Evolutionary conservation across 2,888 invertebrate species (phyloP).

Genomic region (Lordiphosa andalusiaca): DNA sequence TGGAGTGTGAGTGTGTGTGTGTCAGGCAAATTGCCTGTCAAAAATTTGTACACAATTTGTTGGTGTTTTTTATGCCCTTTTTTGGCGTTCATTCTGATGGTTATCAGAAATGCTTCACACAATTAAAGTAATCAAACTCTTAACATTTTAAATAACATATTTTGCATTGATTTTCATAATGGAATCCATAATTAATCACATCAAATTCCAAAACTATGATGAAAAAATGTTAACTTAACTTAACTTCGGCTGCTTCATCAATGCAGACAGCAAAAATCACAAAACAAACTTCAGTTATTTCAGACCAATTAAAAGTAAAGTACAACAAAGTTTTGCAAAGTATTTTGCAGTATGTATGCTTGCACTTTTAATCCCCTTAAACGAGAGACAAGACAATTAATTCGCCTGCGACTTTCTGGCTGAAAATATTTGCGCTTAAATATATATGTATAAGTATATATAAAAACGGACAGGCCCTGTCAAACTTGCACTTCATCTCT

Average conservation of each 20-base stretch:
- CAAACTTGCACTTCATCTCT: conserved; percentile 25
- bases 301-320: conserved; percentile 56
- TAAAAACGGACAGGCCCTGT: conserved; percentile 48
- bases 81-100: conserved; percentile 32
- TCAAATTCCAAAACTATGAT: not conserved
- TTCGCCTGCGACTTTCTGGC: conserved; percentile 30
- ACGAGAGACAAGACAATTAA: conserved; percentile 59
- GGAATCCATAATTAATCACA: not conserved
- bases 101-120: conserved; percentile 56
- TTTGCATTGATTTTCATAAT: too few relatives aligned
- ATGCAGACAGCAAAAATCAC: conserved; percentile 36
- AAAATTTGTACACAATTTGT: conserved; percentile 68
- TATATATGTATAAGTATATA: conserved; percentile 15
- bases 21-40: conserved; percentile 69
- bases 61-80: conserved; percentile 37
- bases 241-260: conserved; percentile 26
- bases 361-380: conserved; percentile 35
- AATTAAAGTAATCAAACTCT: conserved; percentile 44
- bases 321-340: conserved; percentile 42
- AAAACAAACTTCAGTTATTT: conserved; percentile 38
- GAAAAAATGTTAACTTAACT: not conserved
- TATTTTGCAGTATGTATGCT: conserved; percentile 1
- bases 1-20: conserved; percentile 26
- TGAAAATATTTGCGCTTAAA: conserved; percentile 42
- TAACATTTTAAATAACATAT: too few relatives aligned